A percentile compares a stretch with the other conserved stretches of the same genome.
These are phyloP conservation scores for Dinothrombium tinctorium DNA, from an alignment of 1,140 invertebrate genomes.

Conservation along the genomic window DNA sequence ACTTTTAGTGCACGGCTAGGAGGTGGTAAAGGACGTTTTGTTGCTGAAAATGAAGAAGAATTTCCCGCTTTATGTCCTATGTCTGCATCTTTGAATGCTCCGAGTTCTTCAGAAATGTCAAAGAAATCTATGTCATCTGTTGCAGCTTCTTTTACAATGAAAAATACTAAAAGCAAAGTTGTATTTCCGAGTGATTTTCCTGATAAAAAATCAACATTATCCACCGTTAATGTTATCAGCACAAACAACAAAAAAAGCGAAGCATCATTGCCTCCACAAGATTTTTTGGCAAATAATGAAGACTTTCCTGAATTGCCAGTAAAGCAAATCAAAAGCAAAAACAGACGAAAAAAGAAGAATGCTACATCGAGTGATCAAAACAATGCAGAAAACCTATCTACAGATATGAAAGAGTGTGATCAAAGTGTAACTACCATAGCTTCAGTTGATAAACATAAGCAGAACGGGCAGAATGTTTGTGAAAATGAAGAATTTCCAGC, in stretches of 20 bases:
- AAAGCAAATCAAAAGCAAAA: background rate
- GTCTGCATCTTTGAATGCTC: background rate
- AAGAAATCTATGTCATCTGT: no score
- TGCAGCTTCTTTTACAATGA: no score
- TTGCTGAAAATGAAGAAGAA: background rate
- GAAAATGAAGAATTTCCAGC: constrained; percentile 1
- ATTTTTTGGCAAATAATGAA: background rate
- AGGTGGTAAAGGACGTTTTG: background rate
- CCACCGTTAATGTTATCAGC: background rate
- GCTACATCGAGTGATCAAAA: background rate
- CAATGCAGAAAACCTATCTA: background rate
- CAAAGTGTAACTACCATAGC: background rate
- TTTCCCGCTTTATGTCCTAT: background rate
- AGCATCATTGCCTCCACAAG: background rate
- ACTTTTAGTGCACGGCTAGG: no score
- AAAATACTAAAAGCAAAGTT: no score
- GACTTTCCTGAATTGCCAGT: constrained; percentile 2
- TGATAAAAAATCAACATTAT: no score
- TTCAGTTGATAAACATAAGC: background rate
- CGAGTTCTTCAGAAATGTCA: no score
- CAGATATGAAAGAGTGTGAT: background rate
- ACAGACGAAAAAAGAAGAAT: background rate
- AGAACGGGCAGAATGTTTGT: background rate
- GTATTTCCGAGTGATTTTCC: no score
- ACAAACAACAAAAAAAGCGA: background rate